Evolutionary conservation across 2,888 invertebrate genomes (phyloP).

Genomic region (Netelia inedita): DNA sequence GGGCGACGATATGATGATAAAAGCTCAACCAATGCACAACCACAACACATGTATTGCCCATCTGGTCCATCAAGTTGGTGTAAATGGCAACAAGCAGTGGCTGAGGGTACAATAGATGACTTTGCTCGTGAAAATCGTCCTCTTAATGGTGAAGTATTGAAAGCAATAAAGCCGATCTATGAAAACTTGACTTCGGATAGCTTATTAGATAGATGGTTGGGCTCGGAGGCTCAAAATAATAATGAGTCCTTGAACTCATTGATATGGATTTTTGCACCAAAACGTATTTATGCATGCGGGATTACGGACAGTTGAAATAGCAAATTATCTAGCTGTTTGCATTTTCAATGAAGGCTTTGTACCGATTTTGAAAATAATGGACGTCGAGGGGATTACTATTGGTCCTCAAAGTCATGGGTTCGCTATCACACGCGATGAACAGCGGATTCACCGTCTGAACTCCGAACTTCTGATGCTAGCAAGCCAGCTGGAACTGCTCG

Average conservation of each 20-base stretch:
- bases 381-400: too few species aligned
- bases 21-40: conserved; percentile 47
- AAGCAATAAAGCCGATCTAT: background rate
- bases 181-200: background rate
- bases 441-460: too few species aligned
- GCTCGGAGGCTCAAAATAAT: background rate
- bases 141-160: background rate
- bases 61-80: conserved; percentile 54
- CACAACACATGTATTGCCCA: conserved; percentile 58
- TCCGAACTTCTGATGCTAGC: background rate
- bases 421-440: too few species aligned
- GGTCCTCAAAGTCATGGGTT: too few species aligned
- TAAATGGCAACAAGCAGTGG: conserved; percentile 50
- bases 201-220: background rate
- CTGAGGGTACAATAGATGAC: background rate
- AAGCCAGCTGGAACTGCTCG: too few species aligned
- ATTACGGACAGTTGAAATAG: background rate
- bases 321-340: conserved; percentile 10
- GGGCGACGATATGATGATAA: conserved; percentile 54
- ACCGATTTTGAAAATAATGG: conserved; percentile 11
- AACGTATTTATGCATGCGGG: background rate
- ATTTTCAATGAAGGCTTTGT: conserved; percentile 16
- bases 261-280: background rate
- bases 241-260: background rate
- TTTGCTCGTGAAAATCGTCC: conserved; percentile 4